phyloP scores from a whole-genome alignment of 2,113 vertebrate species.

The Oxyura jamaicensis region DNA sequence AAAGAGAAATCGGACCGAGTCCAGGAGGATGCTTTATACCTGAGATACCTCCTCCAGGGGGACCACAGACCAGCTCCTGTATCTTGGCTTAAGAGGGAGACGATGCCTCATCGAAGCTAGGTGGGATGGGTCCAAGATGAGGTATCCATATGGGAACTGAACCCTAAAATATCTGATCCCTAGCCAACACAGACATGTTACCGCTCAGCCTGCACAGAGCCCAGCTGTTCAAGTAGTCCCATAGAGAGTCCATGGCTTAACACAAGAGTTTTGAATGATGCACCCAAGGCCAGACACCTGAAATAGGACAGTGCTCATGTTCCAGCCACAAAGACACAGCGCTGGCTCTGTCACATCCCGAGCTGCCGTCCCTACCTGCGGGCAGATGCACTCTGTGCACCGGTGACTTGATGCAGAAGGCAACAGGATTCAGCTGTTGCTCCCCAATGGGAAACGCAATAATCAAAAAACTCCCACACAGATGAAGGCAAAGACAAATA shows the following conservation, averaged over 20 bases:
- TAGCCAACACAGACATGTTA: neutral
- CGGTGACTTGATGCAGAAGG: neutral
- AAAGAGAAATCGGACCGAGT: neutral
- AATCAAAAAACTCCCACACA: neutral
- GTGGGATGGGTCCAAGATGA: neutral
- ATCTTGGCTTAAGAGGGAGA: neutral
- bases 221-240: neutral
- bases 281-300: neutral
- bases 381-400: neutral
- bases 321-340: rapidly evolving
- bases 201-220: neutral
- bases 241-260: neutral
- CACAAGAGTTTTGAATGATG: neutral
- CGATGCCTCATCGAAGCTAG: neutral
- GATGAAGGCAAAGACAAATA: neutral
- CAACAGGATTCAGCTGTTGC: neutral
- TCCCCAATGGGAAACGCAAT: neutral
- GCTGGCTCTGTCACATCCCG: neutral
- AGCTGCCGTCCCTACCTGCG: neutral
- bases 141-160: neutral
- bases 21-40: constrained; percentile 19
- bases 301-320: rapidly evolving
- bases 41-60: neutral
- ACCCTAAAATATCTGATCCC: neutral
- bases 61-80: neutral